Evolutionary conservation across 2,113 vertebrate species (phyloP).

Genomic region (Notarius quadriscutis): DNA sequence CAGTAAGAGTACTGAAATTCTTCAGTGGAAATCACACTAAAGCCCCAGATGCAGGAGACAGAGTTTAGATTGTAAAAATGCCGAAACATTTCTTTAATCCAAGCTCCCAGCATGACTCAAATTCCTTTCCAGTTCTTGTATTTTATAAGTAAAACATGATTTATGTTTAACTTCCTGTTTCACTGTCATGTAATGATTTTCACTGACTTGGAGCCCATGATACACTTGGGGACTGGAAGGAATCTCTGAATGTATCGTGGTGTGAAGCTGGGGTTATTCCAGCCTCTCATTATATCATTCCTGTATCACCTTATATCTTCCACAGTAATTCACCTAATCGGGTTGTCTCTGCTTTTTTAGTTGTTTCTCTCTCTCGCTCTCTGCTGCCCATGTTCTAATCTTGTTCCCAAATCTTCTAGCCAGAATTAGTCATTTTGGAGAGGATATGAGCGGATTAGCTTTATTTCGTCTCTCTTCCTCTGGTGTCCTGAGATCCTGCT

Average conservation of each 20-base stretch:
- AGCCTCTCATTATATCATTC: not conserved
- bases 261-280: not conserved
- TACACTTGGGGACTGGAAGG: not conserved
- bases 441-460: slow-evolving; percentile 43
- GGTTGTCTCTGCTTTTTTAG: not conserved
- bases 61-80: slow-evolving; percentile 4
- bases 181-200: not conserved
- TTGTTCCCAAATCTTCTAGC: slow-evolving; percentile 37
- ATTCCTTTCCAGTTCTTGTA: not conserved
- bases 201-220: not conserved
- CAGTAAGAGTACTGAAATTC: not conserved
- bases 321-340: slow-evolving; percentile 16
- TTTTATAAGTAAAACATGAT: slow-evolving; percentile 4
- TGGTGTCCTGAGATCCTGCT: slow-evolving; percentile 16
- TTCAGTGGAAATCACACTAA: slow-evolving; percentile 1
- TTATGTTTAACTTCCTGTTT: not conserved
- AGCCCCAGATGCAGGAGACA: not conserved
- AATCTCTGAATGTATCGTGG: not conserved
- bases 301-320: slow-evolving; percentile 5
- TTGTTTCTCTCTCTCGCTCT: slow-evolving; percentile 30
- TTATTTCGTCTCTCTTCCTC: slow-evolving; percentile 31
- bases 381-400: slow-evolving; percentile 30
- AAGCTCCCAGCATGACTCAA: not conserved
- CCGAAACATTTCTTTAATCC: not conserved
- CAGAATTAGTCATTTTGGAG: slow-evolving; percentile 39